Conservation (phyloP, 2,888 invertebrate genomes). For the Tigriopus californicus region DNA sequence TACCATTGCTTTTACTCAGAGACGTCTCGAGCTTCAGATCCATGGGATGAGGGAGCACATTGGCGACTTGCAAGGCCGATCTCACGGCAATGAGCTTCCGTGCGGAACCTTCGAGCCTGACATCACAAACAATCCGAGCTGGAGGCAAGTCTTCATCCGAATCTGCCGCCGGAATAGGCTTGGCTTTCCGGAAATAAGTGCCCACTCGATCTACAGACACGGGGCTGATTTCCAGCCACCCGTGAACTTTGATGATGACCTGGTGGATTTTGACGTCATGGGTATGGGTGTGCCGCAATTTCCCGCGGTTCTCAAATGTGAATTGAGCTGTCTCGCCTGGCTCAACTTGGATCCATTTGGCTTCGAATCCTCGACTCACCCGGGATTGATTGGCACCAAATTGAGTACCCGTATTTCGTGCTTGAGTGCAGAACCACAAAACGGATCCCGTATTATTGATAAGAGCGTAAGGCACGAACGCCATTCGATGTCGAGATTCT, state of each 20-base stretch:
- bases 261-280: constrained; percentile 65
- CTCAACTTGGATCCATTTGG: constrained; percentile 7
- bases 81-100: constrained; percentile 79
- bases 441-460: constrained; percentile 75
- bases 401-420: constrained; percentile 21
- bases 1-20: constrained; percentile 20
- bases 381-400: constrained; percentile 21
- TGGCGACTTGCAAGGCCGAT: constrained; percentile 63
- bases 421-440: constrained; percentile 58
- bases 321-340: constrained; percentile 57
- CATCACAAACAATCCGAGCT: constrained; percentile 72
- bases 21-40: constrained; percentile 47
- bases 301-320: constrained; percentile 57
- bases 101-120: constrained; percentile 78
- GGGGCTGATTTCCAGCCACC: constrained; percentile 68
- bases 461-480: constrained; percentile 82
- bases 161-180: constrained; percentile 12
- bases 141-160: constrained; percentile 26
- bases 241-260: constrained; percentile 67
- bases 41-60: constrained; percentile 50
- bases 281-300: constrained; percentile 48
- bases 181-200: constrained; percentile 52
- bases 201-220: constrained; percentile 92
- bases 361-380: neutral
- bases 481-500: constrained; percentile 39